Evolutionary conservation across 2,888 invertebrate genomes (phyloP).

Genomic region (Netelia virgata): DNA sequence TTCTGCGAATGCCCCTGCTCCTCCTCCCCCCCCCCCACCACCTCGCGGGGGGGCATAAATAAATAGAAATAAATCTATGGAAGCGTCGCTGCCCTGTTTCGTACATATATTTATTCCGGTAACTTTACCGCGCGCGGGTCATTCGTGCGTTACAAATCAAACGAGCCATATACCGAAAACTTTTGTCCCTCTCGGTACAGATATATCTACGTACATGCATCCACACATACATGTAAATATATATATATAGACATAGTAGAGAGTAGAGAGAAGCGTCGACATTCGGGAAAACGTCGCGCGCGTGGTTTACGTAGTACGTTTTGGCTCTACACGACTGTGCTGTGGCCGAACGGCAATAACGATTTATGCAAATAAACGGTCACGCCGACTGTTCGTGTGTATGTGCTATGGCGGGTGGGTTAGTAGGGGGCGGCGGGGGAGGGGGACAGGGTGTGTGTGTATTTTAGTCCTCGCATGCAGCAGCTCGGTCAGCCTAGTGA

Average conservation of each 20-base stretch:
- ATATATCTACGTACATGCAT: not conserved
- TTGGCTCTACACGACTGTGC: not conserved
- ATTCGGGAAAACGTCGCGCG: conserved; percentile 1
- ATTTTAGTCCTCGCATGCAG: not conserved
- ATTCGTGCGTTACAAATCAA: conserved; percentile 52
- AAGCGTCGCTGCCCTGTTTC: not conserved
- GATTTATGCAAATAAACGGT: conserved; percentile 76
- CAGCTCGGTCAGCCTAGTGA: conserved; percentile 59
- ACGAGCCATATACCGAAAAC: conserved; percentile 26
- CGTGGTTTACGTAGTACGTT: not conserved
- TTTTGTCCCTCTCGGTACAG: conserved; percentile 17
- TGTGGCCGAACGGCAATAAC: conserved; percentile 66
- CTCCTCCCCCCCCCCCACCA: no score
- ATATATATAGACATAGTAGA: not conserved
- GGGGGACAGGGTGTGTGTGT: not conserved
- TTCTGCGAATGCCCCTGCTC: no score
- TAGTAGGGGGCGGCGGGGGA: no score
- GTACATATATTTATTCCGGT: conserved; percentile 48
- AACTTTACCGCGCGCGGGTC: conserved; percentile 19
- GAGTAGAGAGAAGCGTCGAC: not conserved
- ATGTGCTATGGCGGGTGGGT: not conserved
- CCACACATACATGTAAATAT: not conserved
- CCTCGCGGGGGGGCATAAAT: no score
- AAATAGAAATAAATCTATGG: not conserved
- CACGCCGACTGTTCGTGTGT: conserved; percentile 41